Conservation (phyloP, 2,113 vertebrate genomes). For the Melospiza melodia region DNA sequence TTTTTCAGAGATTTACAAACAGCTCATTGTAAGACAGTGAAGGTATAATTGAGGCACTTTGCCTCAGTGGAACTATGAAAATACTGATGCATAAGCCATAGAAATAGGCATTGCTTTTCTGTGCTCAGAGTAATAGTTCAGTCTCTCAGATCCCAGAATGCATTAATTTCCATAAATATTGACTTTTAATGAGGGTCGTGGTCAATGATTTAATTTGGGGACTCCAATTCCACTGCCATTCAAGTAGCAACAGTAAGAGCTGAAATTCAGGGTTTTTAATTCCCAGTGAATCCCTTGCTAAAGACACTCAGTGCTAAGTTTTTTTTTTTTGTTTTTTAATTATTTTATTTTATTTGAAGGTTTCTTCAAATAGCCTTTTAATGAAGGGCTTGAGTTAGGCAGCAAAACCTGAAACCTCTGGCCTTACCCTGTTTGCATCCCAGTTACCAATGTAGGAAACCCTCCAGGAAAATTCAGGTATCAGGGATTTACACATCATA, state of each 20-base stretch:
- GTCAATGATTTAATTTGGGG: slow-evolving; percentile 31
- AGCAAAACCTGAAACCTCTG: neutral
- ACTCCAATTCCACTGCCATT: neutral
- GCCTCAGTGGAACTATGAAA: neutral
- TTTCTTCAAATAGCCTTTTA: neutral
- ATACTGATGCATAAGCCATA: neutral
- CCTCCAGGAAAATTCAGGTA: neutral
- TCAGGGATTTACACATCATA: neutral
- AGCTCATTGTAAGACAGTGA: neutral
- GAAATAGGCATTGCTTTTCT: neutral
- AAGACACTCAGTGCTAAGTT: neutral
- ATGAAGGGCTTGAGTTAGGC: neutral
- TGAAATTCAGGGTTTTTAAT: neutral
- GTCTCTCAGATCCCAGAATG: neutral
- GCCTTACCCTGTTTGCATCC: neutral
- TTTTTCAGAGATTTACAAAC: neutral
- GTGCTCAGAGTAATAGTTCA: neutral
- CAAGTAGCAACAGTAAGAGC: neutral
- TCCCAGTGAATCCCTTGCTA: neutral
- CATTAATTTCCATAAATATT: slow-evolving; percentile 38
- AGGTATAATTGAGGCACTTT: neutral
- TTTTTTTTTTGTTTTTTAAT: neutral
- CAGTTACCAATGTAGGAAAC: neutral
- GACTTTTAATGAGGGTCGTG: slow-evolving; percentile 3
- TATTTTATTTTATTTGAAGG: neutral